Evolutionary conservation across 2,113 vertebrate species (phyloP).

Genomic region (Bolborhynchus lineola): DNA sequence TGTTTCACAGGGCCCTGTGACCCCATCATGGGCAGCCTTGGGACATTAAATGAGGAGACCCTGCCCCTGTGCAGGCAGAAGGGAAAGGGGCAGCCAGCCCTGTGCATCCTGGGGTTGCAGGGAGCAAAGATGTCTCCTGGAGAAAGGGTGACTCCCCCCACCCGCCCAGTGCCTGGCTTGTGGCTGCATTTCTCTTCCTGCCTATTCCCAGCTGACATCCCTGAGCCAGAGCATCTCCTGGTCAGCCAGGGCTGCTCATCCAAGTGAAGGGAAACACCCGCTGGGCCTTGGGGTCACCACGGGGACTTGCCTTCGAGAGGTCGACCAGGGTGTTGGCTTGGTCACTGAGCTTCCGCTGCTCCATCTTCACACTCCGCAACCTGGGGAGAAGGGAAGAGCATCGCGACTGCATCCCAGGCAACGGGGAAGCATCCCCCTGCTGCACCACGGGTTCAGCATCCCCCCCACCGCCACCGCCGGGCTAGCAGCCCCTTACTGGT

Average conservation of each 20-base stretch:
- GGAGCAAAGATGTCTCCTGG: background rate
- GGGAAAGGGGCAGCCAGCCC: background rate
- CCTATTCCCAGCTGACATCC: background rate
- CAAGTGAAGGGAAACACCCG: background rate
- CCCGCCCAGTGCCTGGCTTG: background rate
- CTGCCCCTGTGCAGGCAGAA: background rate
- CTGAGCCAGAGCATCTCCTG: rapidly evolving
- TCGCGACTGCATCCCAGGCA: background rate
- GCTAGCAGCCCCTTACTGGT: constrained; percentile 83
- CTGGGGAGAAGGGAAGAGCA: constrained; percentile 74
- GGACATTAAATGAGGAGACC: background rate
- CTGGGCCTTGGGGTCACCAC: background rate
- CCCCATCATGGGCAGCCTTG: background rate
- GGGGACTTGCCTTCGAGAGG: constrained; percentile 89
- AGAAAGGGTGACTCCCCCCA: background rate
- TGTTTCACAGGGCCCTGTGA: background rate
- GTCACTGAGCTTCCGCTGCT: constrained; percentile 96
- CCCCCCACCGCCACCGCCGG: background rate
- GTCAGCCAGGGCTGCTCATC: background rate
- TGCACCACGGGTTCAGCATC: background rate
- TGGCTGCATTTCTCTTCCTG: background rate
- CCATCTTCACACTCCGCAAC: constrained; percentile 96
- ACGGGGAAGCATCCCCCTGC: background rate
- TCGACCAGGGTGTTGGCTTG: constrained; percentile 98
- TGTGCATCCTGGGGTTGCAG: background rate